Conservation (phyloP, 1,140 invertebrate species). For the Drosophila navojoa region DNA sequence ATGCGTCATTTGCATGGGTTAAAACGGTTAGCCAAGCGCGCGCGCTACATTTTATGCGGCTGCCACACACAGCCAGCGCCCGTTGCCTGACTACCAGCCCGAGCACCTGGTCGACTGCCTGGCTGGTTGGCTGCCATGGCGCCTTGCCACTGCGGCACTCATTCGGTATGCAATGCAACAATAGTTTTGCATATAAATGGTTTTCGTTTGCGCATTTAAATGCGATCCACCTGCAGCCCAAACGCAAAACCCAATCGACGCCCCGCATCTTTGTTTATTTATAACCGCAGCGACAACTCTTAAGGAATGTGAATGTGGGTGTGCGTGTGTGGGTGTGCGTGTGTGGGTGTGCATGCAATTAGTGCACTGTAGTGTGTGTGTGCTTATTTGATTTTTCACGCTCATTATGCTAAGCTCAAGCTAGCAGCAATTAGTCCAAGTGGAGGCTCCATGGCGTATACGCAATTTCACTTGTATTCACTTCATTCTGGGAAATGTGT, state of each 20-base stretch:
- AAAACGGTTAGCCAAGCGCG: slow-evolving; percentile 65
- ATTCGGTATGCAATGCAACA: slow-evolving; percentile 82
- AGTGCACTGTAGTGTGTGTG: slow-evolving; percentile 8
- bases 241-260: slow-evolving; percentile 47
- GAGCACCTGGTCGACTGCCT: neutral
- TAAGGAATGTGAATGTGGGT: slow-evolving; percentile 32
- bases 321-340: neutral
- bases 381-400: slow-evolving; percentile 48
- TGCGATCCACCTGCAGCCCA: slow-evolving; percentile 54
- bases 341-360: slow-evolving; percentile 19
- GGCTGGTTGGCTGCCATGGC: neutral
- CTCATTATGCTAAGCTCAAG: slow-evolving; percentile 64
- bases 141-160: slow-evolving; percentile 51
- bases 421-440: slow-evolving; percentile 38
- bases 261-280: slow-evolving; percentile 64
- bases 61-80: slow-evolving; percentile 15
- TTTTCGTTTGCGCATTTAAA: slow-evolving; percentile 81
- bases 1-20: slow-evolving; percentile 79
- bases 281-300: slow-evolving; percentile 43
- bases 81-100: slow-evolving; percentile 12
- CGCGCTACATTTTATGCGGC: slow-evolving; percentile 52
- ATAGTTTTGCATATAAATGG: slow-evolving; percentile 84
- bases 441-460: slow-evolving; percentile 48
- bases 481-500: slow-evolving; percentile 41
- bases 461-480: slow-evolving; percentile 32